Base-by-base conservation (phyloP, 64 coral and sea anemone genomes). In the Stichodactyla mertensii region DNA sequence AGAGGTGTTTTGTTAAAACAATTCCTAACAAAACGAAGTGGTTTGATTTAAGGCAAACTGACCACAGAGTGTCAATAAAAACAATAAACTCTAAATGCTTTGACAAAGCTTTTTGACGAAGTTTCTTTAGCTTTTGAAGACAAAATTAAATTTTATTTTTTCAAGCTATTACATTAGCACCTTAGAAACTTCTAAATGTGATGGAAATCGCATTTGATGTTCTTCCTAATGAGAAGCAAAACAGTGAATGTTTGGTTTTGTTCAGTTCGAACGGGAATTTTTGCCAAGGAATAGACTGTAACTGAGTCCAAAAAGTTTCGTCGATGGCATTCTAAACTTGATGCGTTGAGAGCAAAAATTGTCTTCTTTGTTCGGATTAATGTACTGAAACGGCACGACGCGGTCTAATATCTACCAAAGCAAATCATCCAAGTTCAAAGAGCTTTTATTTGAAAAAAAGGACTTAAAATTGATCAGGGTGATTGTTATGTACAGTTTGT, bases 71-170 rank as follows among this genome's bases (percentile, higher is more conserved):
- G 27, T 74, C n/a, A 74, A 31, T 9, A 74, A 74, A 6, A 23
- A 74, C 69, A 74, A 74, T 74, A 4, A 74, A 74, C 69, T 27
- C 24, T 74, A 74, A 74, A 74, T 31, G n/a, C 69, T 74, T 74
- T 74, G n/a, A 74, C 69, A 74, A 74, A 74, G 69, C 69, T 27
- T 74, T 74, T 19, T 74, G 69, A 74, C n/a, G 24, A 31, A 10
- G 24, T 53, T 81, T 79, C 77, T 36, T 45, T 51, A 79, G 77
- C 77, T 79, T 79, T 79, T 52, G 28, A 79, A 79, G 28, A 36
- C 5, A 7, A 54, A 81, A 81, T 81, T 53, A 12, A 81, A 81
- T 81, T 81, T 55, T 53, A 18, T 55, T 81, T 12, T 12, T 81
- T 0, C n/a, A 54, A 55, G 23, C 51, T 81, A 81, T 81, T 81